Base-by-base conservation (phyloP, 2,113 vertebrate genomes). In the Phylloscopus trochiloides region DNA sequence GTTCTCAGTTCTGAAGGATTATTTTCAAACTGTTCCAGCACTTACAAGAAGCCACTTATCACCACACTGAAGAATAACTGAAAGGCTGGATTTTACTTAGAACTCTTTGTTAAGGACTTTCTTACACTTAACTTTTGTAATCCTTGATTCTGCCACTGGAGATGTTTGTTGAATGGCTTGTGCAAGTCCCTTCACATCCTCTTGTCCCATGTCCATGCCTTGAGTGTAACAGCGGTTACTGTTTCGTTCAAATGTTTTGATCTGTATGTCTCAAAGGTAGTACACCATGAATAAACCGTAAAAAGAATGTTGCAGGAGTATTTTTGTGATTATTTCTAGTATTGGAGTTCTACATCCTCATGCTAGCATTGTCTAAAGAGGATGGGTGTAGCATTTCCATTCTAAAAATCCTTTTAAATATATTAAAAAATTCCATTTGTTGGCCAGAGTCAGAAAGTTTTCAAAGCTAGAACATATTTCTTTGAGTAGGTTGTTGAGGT, bases 61-160 rank as follows among this genome's bases (percentile, higher is more conserved):
- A 81, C 62, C 14, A 4, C 47, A 68, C 62, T 68, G 50, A 73
- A 85, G 80, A 71, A 48, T 50, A 85, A 68, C 28, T 24, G 32
- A 78, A 80, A 92, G 62, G 22, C 29, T 89, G 70, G 45, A 54
- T 77, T 80, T 86, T 85, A 61, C 95, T 93, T 71, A 62, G 92
- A 94, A 80, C 42, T 67, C 55, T 90, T 92, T 92, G 79, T 93
- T 70, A 88, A 96, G 59, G 75, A n/a, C 45, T 93, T 96, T 73
- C 42, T 79, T 76, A 76, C 9, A 74, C 58, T 94, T 79, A 92
- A 76, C 88, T 96, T 86, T 24, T 29, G 32, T 80, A 80, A 77
- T 83, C 59, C 82, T 77, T 95, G 75, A 47, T 0, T 1, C 26
- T 80, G 59, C 63, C 38, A 36, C 74, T 76, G 71, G 51, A 88